Evolutionary conservation across 2,888 invertebrate species (phyloP).

Genomic region (Aspidiotus rigidus): DNA sequence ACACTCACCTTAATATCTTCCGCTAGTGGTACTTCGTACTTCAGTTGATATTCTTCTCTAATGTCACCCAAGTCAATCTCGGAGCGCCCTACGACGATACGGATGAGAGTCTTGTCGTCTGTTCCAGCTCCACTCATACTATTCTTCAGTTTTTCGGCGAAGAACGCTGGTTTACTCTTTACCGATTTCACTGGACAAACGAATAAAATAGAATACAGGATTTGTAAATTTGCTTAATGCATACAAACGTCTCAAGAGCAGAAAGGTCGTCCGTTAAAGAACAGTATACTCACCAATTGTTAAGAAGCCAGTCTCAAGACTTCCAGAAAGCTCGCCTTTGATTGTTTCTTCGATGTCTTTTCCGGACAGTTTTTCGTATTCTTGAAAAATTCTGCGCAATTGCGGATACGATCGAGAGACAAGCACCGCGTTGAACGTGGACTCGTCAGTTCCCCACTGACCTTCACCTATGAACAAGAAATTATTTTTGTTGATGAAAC

Average conservation of each 20-base stretch:
- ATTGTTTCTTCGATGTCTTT: slow-evolving; percentile 44
- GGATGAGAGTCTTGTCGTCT: slow-evolving; percentile 47
- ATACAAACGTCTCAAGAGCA: too few species aligned
- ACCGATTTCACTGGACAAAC: slow-evolving; percentile 42
- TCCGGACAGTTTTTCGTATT: slow-evolving; percentile 45
- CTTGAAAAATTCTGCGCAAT: slow-evolving; percentile 44
- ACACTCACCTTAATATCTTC: slow-evolving; percentile 43
- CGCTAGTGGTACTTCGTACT: slow-evolving; percentile 44
- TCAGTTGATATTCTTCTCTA: slow-evolving; percentile 45
- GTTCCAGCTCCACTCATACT: slow-evolving; percentile 50
- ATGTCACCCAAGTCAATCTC: slow-evolving; percentile 48
- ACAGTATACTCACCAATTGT: slow-evolving; percentile 43
- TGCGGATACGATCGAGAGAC: slow-evolving; percentile 47
- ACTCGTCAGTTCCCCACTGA: slow-evolving; percentile 46
- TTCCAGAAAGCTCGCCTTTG: slow-evolving; percentile 44
- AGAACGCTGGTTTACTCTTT: slow-evolving; percentile 46
- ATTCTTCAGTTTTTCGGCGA: slow-evolving; percentile 47
- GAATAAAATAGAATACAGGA: not conserved
- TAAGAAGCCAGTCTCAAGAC: slow-evolving; percentile 44
- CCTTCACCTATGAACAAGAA: slow-evolving; percentile 41
- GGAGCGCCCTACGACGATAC: slow-evolving; percentile 47
- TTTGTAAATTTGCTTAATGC: too few species aligned
- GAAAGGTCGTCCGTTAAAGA: too few species aligned
- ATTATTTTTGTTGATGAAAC: slow-evolving; percentile 1
- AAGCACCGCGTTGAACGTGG: slow-evolving; percentile 45